Conservation (phyloP, 2,888 invertebrate species). For the Mamestra brassicae region DNA sequence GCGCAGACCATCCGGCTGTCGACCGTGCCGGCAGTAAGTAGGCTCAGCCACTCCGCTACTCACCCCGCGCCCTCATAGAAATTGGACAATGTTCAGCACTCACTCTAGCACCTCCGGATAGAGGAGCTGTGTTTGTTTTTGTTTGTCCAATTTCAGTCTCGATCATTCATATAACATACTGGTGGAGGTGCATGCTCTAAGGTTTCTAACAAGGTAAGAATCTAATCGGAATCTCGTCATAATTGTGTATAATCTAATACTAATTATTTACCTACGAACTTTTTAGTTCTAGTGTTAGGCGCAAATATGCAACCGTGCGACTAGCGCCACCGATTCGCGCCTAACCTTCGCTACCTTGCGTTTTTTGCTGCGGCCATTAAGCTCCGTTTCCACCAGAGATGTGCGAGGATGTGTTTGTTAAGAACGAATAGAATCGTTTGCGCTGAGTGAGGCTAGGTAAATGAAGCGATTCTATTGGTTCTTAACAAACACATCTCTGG, state of each 20-base stretch:
- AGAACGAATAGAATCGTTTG: too few species aligned
- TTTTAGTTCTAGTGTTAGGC: constrained; percentile 65
- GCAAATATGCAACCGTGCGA: constrained; percentile 48
- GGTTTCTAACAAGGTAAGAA: constrained; percentile 85
- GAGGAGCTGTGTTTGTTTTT: constrained; percentile 50
- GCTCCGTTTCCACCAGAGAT: too few species aligned
- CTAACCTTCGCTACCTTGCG: constrained; percentile 43
- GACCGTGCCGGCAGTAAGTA: constrained; percentile 96
- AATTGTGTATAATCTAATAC: constrained; percentile 71
- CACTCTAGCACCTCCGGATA: constrained; percentile 41
- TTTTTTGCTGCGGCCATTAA: constrained; percentile 48
- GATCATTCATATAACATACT: constrained; percentile 82
- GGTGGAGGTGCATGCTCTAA: constrained; percentile 85
- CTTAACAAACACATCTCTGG: too few species aligned
- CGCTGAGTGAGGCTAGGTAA: too few species aligned
- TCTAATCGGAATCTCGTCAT: constrained; percentile 68
- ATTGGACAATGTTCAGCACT: constrained; percentile 62
- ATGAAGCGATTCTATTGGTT: too few species aligned
- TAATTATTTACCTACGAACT: constrained; percentile 64
- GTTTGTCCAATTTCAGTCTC: constrained; percentile 78
- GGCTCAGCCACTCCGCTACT: constrained; percentile 86
- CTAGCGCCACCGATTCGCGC: constrained; percentile 26
- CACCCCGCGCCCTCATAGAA: constrained; percentile 57
- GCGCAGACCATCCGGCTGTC: constrained; percentile 95
- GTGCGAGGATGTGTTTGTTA: too few species aligned